These are phyloP conservation scores for Chamaetylas fuelleborni DNA, from an alignment of 2,113 vertebrate genomes.

Conservation along the genomic window DNA sequence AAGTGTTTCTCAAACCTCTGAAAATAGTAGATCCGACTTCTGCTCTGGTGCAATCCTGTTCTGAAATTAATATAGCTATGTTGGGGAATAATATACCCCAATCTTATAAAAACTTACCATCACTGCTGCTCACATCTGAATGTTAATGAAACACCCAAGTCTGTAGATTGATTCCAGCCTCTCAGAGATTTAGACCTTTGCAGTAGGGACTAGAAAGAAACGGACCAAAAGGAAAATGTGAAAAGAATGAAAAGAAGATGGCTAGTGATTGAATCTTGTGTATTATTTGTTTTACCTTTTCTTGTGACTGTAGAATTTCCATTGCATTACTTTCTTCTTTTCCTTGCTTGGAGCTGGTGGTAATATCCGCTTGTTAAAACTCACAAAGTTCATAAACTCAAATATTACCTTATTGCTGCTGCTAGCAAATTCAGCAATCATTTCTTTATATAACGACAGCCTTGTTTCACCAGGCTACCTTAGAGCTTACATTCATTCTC, in stretches of 20 bases:
- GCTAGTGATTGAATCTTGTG: neutral
- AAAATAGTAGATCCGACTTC: neutral
- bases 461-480: neutral
- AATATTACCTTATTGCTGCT: neutral
- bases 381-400: constrained; percentile 2
- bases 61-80: neutral
- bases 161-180: neutral
- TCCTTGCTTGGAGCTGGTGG: neutral
- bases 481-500: neutral
- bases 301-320: neutral
- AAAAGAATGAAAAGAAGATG: neutral
- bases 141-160: neutral
- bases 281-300: neutral
- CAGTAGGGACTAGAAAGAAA: neutral
- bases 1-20: neutral
- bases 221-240: neutral
- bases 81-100: neutral
- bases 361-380: neutral
- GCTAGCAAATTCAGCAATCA: neutral
- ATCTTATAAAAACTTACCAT: neutral
- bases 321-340: neutral
- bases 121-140: neutral
- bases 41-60: neutral
- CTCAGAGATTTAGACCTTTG: neutral
- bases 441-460: neutral